Percentiles rank a stretch among this genome's conserved stretches.
These are phyloP conservation scores for Lasiommata megera DNA, from an alignment of 2,888 invertebrate genomes.

Conservation along the genomic window DNA sequence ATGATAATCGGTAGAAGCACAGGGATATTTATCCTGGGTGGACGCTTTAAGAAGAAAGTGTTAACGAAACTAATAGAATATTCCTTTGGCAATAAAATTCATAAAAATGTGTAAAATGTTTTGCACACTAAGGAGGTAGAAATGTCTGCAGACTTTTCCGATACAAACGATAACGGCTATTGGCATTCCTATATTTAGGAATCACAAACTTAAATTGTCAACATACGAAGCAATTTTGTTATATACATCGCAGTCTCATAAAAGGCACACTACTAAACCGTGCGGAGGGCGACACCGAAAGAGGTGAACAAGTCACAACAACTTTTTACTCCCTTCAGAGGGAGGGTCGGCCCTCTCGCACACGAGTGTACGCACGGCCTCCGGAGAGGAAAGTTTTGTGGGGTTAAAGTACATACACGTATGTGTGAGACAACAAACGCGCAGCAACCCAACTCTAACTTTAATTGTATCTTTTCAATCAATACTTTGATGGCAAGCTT, in stretches of 20 bases:
- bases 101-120: no score
- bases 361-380: constrained; percentile 52
- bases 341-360: constrained; percentile 55
- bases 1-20: no score
- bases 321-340: constrained; percentile 77
- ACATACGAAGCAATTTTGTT: neutral
- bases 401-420: constrained; percentile 73
- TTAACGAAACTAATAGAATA: no score
- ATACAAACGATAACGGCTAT: neutral
- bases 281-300: constrained; percentile 77
- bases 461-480: constrained; percentile 82
- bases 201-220: neutral
- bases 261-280: constrained; percentile 56
- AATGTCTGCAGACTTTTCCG: neutral
- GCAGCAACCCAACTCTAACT: constrained; percentile 78
- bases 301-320: constrained; percentile 80
- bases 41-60: no score
- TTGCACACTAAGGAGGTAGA: no score
- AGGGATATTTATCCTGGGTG: no score
- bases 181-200: neutral
- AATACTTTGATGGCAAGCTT: constrained; percentile 49
- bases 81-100: no score
- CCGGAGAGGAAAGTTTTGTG: constrained; percentile 79
- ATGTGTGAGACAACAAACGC: constrained; percentile 73
- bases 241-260: constrained; percentile 40